Evolutionary conservation across 2,113 vertebrate species (phyloP).

Genomic region (Narcine bancroftii): DNA sequence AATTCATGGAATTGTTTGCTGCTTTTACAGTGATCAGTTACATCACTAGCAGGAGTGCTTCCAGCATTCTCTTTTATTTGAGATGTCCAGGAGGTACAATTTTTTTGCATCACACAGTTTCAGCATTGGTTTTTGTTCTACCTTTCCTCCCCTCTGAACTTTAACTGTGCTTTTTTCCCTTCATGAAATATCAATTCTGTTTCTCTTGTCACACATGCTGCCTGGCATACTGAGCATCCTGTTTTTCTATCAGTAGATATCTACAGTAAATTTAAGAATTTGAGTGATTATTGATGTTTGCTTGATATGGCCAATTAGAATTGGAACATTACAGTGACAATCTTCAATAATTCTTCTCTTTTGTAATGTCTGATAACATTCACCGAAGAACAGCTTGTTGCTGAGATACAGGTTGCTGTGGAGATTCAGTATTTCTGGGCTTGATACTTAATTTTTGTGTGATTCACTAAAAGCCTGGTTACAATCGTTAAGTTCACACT

Average conservation of each 20-base stretch:
- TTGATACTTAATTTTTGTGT: not conserved
- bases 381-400: not conserved
- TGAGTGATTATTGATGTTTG: not conserved
- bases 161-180: no score
- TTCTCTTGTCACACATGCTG: no score
- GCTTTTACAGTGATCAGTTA: no score
- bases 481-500: not conserved
- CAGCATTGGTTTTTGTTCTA: no score
- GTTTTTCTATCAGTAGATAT: no score
- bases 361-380: not conserved
- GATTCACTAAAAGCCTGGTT: not conserved
- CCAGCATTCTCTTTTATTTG: no score
- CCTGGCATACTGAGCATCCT: not conserved
- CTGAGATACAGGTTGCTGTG: not conserved
- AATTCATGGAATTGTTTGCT: no score
- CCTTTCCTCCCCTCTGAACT: no score
- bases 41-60: no score
- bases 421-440: not conserved
- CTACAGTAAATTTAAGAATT: not conserved
- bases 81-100: no score
- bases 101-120: no score
- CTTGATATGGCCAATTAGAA: not conserved
- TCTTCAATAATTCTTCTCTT: not conserved
- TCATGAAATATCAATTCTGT: no score
- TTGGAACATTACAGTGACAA: not conserved